These are phyloP conservation scores for Halocynthia roretzi DNA, from an alignment of 23 tunicate species.

Conservation along the genomic window DNA sequence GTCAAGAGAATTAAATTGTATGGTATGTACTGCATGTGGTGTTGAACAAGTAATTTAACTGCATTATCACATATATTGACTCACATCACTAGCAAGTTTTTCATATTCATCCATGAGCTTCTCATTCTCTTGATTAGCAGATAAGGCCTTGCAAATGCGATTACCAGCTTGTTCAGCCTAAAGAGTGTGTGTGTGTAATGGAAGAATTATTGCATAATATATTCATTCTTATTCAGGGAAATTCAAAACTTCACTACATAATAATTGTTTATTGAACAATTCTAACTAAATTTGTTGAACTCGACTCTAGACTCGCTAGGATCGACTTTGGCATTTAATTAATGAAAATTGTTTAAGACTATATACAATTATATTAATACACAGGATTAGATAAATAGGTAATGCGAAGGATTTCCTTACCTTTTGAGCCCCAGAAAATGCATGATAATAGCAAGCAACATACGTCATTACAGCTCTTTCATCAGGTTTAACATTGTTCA, in stretches of 20 bases:
- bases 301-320: background rate
- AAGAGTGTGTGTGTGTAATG: too few relatives aligned
- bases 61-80: background rate
- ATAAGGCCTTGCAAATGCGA: slow-evolving; percentile 91
- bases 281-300: background rate
- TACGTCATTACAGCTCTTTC: slow-evolving; percentile 99
- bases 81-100: slow-evolving; percentile 93
- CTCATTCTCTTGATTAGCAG: slow-evolving; percentile 96
- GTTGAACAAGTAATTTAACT: too few relatives aligned
- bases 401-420: slow-evolving; percentile 13
- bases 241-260: too few relatives aligned
- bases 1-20: background rate
- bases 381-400: too few relatives aligned
- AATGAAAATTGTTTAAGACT: too few relatives aligned
- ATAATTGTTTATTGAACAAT: background rate
- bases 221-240: too few relatives aligned
- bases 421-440: slow-evolving; percentile 97
- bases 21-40: too few relatives aligned
- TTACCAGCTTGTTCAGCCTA: slow-evolving; percentile 99
- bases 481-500: slow-evolving; percentile 91
- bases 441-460: slow-evolving; percentile 98
- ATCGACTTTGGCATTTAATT: background rate
- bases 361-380: too few relatives aligned
- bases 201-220: too few relatives aligned
- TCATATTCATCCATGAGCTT: slow-evolving; percentile 98